Evolutionary conservation across 2,797 vertebrate species (phyloP), one percentile per base, ranked within the genome.

Genomic region (Darevskia nairensis): DNA sequence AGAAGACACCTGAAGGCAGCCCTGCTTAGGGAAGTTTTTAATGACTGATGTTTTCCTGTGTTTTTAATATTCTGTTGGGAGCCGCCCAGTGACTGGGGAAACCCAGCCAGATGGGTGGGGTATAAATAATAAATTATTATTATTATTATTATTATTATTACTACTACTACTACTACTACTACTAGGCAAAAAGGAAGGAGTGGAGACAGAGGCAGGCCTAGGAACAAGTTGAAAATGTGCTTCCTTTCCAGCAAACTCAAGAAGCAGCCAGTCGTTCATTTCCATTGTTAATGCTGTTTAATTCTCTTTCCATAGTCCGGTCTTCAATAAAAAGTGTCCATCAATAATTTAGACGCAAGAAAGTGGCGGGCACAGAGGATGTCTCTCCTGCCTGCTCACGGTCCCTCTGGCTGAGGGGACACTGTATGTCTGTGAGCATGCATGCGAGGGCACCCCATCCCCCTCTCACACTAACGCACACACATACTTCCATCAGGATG

Each of bases 261-360:
- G 76, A 83, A 86, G 23, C 2, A 92, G 41, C 72, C 89, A 81
- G 80, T 86, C 61, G 79, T 76, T 66, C 35, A 2, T 84, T 93
- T 86, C 88, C 91, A 86, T 92, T 90, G 96, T 87, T 91, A 94
- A 94, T 64, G 76, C 89, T 71, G 90, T 97, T 97, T 97, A 97
- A 96, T 96, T 93, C 87, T 94, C 86, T 80, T 86, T 85, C 87
- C 89, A 80, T 50, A 80, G 68, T 88, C 3, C 0, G 86, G 82
- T 91, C 95, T 92, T 88, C 85, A 91, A 87, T 88, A 88, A 90
- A 90, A 93, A 91, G 41, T 88, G 44, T 88, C 89, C 84, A 23
- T 94, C 89, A 88, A 92, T 92, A 91, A 94, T 80, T 90, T 95
- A 95, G 78, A 78, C 80, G 91, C 94, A 84, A 7, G 88, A 93